Evolutionary conservation across 2,113 vertebrate genomes (phyloP), one percentile per base, ranked within the genome.

Genomic region (Catharus bicknelli): DNA sequence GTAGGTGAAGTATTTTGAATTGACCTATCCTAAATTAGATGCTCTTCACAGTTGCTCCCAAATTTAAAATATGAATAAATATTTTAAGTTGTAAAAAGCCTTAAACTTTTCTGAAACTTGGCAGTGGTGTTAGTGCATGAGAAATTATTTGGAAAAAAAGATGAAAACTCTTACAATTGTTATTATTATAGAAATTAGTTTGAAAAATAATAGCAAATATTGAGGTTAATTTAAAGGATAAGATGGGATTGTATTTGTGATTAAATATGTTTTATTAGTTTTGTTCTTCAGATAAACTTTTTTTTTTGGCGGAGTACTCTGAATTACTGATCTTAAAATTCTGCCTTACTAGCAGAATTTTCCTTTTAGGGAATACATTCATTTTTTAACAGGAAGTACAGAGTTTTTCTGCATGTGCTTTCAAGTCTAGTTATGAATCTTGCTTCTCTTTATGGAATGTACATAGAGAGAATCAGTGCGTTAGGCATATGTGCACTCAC

Each of bases 1-100:
- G 90, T 94, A 95, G 96, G 94, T 92, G 94, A 84, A 93, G 80
- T 78, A 86, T 86, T 90, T 86, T 84, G 77, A 90, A 68, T 93
- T 95, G 61, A 90, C 86, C 93, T 96, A 94, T 95, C 92, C 96
- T 94, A 68, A 95, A 75, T 81, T 92, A 96, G 69, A 25, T 84
- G 42, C 50, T 95, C 10, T 84, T 93, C 78, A 64, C 72, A 73
- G 38, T 91, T 92, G 58, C 54, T 96, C 40, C 36, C 69, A 88
- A 88, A 84, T 57, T 78, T 81, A 68, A 70, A 93, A 76, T 90
- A 16, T 12, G 26, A 47, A 10, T 89, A 72, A 93, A 21, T 89
- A 77, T 25, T 88, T 77, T 32, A 63, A 88, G 36, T 77, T 83
- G 30, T 92, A 66, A 82, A 83, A 89, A 81, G 57, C 78, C 50